These are phyloP conservation scores for Ectropis crepuscularia DNA, from an alignment of 2,888 invertebrate genomes.

Conservation along the genomic window DNA sequence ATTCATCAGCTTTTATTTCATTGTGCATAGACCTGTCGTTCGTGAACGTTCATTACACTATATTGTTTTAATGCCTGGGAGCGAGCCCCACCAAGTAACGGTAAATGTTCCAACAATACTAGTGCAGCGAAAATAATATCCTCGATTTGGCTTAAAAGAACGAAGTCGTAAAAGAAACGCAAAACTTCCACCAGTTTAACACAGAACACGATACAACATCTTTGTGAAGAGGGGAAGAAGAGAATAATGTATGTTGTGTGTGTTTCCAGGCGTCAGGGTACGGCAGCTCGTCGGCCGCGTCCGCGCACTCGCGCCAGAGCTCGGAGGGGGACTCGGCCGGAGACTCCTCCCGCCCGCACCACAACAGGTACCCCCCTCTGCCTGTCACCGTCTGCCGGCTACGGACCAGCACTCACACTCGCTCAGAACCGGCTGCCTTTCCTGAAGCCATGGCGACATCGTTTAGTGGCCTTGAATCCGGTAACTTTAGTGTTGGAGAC, in stretches of 20 bases:
- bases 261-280: conserved; percentile 94
- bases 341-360: conserved; percentile 62
- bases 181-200: background rate
- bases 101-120: no score
- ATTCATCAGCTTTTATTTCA: no score
- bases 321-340: conserved; percentile 88
- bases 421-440: background rate
- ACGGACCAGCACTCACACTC: background rate
- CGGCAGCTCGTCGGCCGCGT: conserved; percentile 92
- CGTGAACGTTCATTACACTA: no score
- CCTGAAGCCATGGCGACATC: no score
- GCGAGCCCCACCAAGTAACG: no score
- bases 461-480: no score
- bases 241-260: background rate
- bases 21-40: no score
- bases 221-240: background rate
- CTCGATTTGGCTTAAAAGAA: no score
- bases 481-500: no score
- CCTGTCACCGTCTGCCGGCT: background rate
- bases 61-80: no score
- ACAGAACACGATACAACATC: background rate
- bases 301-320: conserved; percentile 95
- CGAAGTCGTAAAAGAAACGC: no score
- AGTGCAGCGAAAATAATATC: no score
- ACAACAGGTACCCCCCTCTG: conserved; percentile 63